These are phyloP conservation scores for Eupsilia transversa DNA, from an alignment of 2,888 invertebrate species.

Conservation along the genomic window DNA sequence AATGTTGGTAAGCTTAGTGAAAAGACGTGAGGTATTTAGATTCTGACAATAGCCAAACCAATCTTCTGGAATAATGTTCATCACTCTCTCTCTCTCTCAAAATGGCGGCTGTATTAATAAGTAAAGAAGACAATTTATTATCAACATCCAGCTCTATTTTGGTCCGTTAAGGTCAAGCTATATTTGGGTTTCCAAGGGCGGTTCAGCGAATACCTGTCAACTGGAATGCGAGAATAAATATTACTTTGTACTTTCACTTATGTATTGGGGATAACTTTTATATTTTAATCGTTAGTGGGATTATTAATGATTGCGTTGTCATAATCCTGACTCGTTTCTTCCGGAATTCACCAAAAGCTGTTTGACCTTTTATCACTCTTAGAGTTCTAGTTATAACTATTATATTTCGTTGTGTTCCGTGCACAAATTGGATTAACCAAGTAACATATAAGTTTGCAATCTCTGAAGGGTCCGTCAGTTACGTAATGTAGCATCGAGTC, in stretches of 20 bases:
- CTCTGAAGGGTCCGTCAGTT: no score
- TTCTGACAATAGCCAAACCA: background rate
- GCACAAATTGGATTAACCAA: background rate
- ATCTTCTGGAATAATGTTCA: background rate
- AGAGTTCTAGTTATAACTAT: background rate
- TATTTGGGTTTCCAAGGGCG: conserved; percentile 28
- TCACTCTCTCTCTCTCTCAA: conserved; percentile 36
- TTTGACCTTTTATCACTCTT: background rate
- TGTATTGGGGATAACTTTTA: background rate
- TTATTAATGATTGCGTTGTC: background rate
- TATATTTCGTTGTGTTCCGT: background rate
- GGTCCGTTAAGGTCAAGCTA: conserved; percentile 48
- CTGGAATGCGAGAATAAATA: conserved; percentile 12
- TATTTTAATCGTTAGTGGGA: no score
- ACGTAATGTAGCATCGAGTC: no score
- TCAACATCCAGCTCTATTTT: conserved; percentile 37
- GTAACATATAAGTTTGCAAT: background rate
- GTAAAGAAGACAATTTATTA: conserved; percentile 14
- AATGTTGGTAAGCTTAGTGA: background rate
- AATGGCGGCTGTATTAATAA: conserved; percentile 46
- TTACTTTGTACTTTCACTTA: background rate
- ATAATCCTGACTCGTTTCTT: background rate
- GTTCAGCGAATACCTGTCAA: conserved; percentile 25
- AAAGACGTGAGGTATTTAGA: background rate
- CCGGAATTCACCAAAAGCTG: background rate